Base-by-base conservation (phyloP, 2,113 vertebrate species). In the Ramphastos sulfuratus region DNA sequence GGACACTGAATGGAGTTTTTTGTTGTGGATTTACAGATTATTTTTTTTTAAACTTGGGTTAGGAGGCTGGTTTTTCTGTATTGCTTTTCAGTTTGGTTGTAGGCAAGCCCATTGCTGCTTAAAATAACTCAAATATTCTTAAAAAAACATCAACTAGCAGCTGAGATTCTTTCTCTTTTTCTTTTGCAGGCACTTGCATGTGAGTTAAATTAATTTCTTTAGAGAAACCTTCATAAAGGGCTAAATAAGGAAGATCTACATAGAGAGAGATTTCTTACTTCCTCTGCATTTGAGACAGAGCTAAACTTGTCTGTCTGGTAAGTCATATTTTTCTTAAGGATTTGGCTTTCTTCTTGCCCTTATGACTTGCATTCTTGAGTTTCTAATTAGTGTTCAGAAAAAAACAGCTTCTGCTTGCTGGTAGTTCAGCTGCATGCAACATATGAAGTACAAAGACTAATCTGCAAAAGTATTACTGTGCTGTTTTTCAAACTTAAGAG, bases 101-200 rank as follows among this genome's bases (percentile, higher is more conserved):
- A 94, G 97, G 96, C 95, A 96, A 98, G 91, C 96, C 95, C 96
- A 89, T 97, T 97, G 97, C 97, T 95, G 97, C 98, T 98, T 98
- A 98, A 99, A 99, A 99, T 99, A 99, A 97, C 97, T 97, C 97
- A 94, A 94, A 98, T 97, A 97, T 95, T 80, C 92, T 69, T 96
- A 76, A 79, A 95, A 82, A 64, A 97, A 96, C 97, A 96, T 94
- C 97, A 97, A 96, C 97, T 97, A 96, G 97, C 97, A 98, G 97
- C 96, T 97, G 97, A 97, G 96, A 98, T 82, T 96, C 93, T 91
- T 95, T 95, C 58, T 87, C 76, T 92, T 85, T 90, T 98, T 97
- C 95, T 97, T 97, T 96, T 95, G 27, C 96, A 98, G 97, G 87
- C 83, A 61, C 90, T 95, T 97, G 96, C 86, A 91, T 96, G 96